These are phyloP conservation scores for Bucco capensis DNA, from an alignment of 2,113 vertebrate genomes.

Conservation along the genomic window DNA sequence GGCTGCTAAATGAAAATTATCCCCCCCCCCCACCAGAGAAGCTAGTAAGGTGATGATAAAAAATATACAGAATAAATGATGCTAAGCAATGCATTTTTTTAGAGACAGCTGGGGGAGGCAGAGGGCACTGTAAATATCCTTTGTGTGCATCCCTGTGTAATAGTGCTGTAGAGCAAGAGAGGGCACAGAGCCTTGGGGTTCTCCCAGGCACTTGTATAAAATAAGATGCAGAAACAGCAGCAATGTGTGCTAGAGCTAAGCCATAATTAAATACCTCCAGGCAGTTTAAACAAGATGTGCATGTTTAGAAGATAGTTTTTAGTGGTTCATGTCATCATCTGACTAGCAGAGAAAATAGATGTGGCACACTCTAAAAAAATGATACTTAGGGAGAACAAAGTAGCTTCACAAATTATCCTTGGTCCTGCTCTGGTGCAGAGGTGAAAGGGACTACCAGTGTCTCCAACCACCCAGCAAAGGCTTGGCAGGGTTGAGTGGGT, in stretches of 20 bases:
- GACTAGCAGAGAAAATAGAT: conserved; percentile 18
- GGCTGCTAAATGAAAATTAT: neutral
- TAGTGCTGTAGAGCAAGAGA: neutral
- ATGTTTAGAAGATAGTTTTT: neutral
- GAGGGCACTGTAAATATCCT: neutral
- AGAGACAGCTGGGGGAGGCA: neutral
- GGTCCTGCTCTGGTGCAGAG: neutral
- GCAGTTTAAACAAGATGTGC: neutral
- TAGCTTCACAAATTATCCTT: neutral
- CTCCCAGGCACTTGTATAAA: neutral
- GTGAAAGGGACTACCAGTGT: neutral
- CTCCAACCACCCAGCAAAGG: neutral
- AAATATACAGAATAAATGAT: neutral
- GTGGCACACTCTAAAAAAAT: neutral
- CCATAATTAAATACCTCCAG: conserved; percentile 47
- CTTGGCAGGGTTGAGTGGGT: neutral
- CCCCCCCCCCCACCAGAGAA: neutral
- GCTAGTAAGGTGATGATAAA: neutral
- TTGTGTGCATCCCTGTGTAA: neutral
- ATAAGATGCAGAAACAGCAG: neutral
- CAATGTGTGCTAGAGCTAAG: neutral
- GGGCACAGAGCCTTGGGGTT: neutral
- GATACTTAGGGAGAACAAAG: neutral
- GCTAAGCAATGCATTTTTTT: neutral
- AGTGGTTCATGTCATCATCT: neutral